Percentiles rank a stretch among this genome's conserved stretches.
Conservation (phyloP, 2,797 vertebrate species). For the Aotus griseimembra region DNA sequence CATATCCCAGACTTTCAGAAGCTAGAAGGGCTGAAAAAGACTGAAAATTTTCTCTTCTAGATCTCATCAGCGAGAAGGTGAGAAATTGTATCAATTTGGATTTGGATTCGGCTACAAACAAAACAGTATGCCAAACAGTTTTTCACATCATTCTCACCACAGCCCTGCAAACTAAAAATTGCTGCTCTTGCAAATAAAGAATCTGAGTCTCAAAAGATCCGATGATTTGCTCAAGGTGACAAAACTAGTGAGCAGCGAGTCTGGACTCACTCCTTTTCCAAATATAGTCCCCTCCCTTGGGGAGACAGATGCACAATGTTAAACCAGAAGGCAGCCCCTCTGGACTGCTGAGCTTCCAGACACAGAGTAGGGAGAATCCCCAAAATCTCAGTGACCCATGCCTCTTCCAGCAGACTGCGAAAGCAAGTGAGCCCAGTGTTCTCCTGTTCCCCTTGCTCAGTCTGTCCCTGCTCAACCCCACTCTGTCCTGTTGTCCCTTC, state of each 20-base stretch:
- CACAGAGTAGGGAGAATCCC: not conserved
- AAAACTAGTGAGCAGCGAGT: not conserved
- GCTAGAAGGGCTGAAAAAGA: not conserved
- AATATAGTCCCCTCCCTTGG: not conserved
- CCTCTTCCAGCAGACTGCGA: not conserved
- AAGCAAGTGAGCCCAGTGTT: not conserved
- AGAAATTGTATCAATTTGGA: not conserved
- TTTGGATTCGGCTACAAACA: not conserved
- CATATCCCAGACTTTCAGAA: not conserved
- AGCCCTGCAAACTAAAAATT: not conserved
- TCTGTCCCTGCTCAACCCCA: not conserved
- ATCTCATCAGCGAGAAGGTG: not conserved
- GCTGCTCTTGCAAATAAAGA: not conserved
- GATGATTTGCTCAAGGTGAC: not conserved
- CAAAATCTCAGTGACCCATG: not conserved
- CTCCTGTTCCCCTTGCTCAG: not conserved
- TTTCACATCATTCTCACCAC: not conserved
- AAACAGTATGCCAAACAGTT: not conserved
- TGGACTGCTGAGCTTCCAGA: not conserved
- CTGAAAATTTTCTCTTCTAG: not conserved
- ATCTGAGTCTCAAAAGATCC: not conserved
- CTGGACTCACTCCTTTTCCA: not conserved
- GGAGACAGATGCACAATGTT: no score
- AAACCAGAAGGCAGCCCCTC: not conserved
- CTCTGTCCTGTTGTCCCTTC: not conserved